These are phyloP conservation scores for Eira barbara DNA, from an alignment of 2,113 vertebrate genomes.

Conservation along the genomic window DNA sequence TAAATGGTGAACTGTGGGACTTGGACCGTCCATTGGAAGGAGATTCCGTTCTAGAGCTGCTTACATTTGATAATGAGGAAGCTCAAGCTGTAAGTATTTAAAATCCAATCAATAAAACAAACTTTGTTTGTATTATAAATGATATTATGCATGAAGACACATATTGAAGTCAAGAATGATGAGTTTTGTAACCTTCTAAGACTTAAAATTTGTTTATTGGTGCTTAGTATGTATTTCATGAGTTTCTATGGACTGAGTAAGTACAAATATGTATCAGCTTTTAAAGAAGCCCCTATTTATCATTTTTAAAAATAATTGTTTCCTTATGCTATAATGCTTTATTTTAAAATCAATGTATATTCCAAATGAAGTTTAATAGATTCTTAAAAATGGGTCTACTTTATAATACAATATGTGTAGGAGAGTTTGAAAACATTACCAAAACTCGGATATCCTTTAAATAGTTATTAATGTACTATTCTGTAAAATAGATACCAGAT, in stretches of 20 bases:
- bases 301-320: not conserved
- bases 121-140: not conserved
- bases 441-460: not conserved
- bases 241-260: not conserved
- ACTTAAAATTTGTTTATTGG: not conserved
- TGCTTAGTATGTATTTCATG: not conserved
- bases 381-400: not conserved
- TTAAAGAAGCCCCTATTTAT: not conserved
- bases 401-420: not conserved
- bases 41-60: conserved; percentile 81
- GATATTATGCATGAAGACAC: not conserved
- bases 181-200: not conserved
- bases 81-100: conserved; percentile 83
- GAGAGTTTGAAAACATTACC: not conserved
- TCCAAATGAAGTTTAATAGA: not conserved
- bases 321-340: not conserved
- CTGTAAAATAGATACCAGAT: not conserved
- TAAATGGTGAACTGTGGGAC: conserved; percentile 84
- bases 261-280: not conserved
- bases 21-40: conserved; percentile 83
- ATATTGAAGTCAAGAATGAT: not conserved
- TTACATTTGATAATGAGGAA: conserved; percentile 83
- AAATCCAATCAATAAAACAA: not conserved
- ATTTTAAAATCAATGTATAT: not conserved
- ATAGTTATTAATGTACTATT: not conserved